Evolutionary conservation across 2,888 invertebrate genomes (phyloP).

Genomic region (Chrysodeixis includens): DNA sequence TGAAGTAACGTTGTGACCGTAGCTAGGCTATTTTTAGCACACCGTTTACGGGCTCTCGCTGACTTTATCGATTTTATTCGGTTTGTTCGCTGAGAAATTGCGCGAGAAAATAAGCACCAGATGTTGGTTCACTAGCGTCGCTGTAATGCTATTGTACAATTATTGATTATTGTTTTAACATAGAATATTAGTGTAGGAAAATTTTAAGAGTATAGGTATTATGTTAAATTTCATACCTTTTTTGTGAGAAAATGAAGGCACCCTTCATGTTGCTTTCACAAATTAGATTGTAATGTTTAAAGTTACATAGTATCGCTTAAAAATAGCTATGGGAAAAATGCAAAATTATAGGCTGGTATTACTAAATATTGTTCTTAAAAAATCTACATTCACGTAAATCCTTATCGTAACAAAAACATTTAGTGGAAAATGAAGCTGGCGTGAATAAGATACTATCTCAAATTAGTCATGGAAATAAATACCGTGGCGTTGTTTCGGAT

Average conservation of each 20-base stretch:
- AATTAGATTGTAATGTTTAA: too few relatives aligned
- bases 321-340: too few relatives aligned
- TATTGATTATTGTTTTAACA: not conserved
- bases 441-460: constrained; percentile 23
- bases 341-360: too few relatives aligned
- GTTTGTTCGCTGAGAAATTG: constrained; percentile 3
- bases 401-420: constrained; percentile 5
- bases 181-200: too few relatives aligned
- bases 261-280: too few relatives aligned
- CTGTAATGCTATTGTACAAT: not conserved
- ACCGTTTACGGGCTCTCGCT: constrained; percentile 6
- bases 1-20: not conserved
- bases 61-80: constrained; percentile 10
- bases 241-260: too few relatives aligned
- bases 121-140: not conserved
- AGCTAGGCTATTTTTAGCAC: constrained; percentile 29
- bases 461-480: constrained; percentile 18
- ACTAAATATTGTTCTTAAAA: not conserved
- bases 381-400: not conserved
- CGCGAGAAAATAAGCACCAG: constrained; percentile 24
- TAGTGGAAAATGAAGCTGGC: not conserved
- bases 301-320: too few relatives aligned
- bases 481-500: constrained; percentile 9
- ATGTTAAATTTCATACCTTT: too few relatives aligned
- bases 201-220: too few relatives aligned